Evolutionary conservation across 2,797 vertebrate species (phyloP).

Genomic region (Zenarchopterus dispar): DNA sequence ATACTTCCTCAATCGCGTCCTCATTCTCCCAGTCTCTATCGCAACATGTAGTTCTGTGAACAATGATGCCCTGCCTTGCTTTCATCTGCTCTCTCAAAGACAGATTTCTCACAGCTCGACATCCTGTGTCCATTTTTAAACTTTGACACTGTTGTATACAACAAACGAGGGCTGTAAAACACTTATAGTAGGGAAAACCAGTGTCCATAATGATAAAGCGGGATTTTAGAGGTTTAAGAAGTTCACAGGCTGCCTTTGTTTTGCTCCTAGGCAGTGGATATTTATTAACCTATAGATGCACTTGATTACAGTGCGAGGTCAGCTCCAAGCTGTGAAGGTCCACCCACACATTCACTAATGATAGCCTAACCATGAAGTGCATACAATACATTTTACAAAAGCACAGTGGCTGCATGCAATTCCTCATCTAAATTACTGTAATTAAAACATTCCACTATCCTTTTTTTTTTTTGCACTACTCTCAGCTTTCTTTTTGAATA

Average conservation of each 20-base stretch:
- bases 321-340: constrained; percentile 48
- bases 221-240: constrained; percentile 42
- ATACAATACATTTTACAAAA: constrained; percentile 72
- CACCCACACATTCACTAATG: constrained; percentile 74
- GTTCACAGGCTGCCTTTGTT: constrained; percentile 58
- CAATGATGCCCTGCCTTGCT: constrained; percentile 46
- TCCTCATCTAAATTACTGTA: constrained; percentile 76
- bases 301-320: constrained; percentile 74
- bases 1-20: constrained; percentile 61
- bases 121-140: constrained; percentile 65
- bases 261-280: constrained; percentile 58
- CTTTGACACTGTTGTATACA: constrained; percentile 50
- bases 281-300: constrained; percentile 77
- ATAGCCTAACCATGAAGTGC: constrained; percentile 62
- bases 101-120: constrained; percentile 65
- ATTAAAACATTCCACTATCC: constrained; percentile 79
- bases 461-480: constrained; percentile 27
- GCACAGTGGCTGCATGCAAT: constrained; percentile 72
- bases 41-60: constrained; percentile 67
- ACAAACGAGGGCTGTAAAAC: constrained; percentile 49
- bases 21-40: constrained; percentile 68
- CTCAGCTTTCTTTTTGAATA: constrained; percentile 36
- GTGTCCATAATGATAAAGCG: constrained; percentile 69
- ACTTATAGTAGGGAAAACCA: constrained; percentile 55
- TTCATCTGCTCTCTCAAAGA: constrained; percentile 49